Conservation (phyloP, 2,113 vertebrate genomes). For the Oceanites oceanicus region DNA sequence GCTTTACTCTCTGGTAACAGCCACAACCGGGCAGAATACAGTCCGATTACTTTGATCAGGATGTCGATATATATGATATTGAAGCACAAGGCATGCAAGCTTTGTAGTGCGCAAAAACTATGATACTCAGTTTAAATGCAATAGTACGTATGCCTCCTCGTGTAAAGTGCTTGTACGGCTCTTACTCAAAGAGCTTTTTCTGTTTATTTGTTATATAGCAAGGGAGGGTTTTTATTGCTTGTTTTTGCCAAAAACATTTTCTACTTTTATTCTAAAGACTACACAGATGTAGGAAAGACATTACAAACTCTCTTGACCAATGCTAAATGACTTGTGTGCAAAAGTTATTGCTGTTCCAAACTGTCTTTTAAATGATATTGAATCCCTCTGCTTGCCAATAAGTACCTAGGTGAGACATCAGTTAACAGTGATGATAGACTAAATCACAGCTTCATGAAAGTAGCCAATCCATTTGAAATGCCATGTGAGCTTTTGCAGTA, state of each 20-base stretch:
- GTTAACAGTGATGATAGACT: background rate
- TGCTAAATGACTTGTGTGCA: background rate
- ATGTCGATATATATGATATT: background rate
- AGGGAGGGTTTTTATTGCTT: background rate
- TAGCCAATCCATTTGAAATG: background rate
- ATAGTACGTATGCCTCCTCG: accelerated
- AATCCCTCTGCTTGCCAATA: background rate
- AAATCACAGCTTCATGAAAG: background rate
- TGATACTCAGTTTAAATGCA: background rate
- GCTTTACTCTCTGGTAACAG: background rate
- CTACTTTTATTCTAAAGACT: background rate
- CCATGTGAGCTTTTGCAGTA: background rate
- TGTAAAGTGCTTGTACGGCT: background rate
- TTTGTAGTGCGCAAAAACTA: background rate
- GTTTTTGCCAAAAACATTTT: slow-evolving; percentile 5
- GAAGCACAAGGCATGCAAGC: background rate
- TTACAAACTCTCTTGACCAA: background rate
- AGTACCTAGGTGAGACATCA: background rate
- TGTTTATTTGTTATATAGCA: background rate
- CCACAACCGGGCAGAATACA: background rate
- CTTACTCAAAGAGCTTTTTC: background rate
- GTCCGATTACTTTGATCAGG: slow-evolving; percentile 23
- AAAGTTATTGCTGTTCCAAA: slow-evolving; percentile 15
- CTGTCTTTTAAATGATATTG: background rate
- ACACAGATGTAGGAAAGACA: background rate